Base-by-base conservation (phyloP, 1,140 invertebrate species). In the Homalodisca vitripennis region DNA sequence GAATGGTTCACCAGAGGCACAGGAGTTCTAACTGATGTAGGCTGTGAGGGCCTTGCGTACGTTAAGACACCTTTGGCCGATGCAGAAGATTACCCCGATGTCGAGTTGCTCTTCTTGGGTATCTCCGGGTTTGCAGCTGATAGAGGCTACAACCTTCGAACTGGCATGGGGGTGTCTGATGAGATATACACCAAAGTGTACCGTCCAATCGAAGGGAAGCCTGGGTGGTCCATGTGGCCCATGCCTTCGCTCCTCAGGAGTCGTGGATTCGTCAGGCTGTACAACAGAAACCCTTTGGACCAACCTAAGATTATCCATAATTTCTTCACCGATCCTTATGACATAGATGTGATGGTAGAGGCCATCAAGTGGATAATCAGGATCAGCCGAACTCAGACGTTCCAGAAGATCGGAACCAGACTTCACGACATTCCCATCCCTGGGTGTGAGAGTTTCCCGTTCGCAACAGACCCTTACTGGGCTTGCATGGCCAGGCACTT, bases 271-370 rank as follows among this genome's bases (percentile, higher is more conserved):
- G 81, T 92, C 2, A 84, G 79, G 0, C 75, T 95, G 10, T 84
- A 82, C 60, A 88, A 84, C 51, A 78, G 80, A 10, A 86, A 94
- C 82, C 93, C 92, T 0, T 81, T 84, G 0, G 84, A 89, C 31
- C 84, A 85, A 79, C 94, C 94, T 0, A 79, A 84, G 53, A 87
- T 97, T 71, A 81, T 92, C 31, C 87, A 91, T 0, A 94, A 93
- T 78, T 94, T 93, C 76, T 89, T 92, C 74, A 78, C 84, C 17
- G 79, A 90, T 71, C 78, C 83, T 0, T 79, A 86, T 6, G 92
- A 94, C 77, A 72, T 92, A 1, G 76, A 80, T 12, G 85, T 86
- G 0, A 82, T 93, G 76, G 83, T 89, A 12, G 86, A 90, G 77
- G 91, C 89, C 51, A 86, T 92, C 26, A 87, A 89, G 78, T 84